Percentiles rank a stretch among this genome's conserved stretches.
phyloP scores from a whole-genome alignment of 2,797 vertebrate species.

The Alauda arvensis region DNA sequence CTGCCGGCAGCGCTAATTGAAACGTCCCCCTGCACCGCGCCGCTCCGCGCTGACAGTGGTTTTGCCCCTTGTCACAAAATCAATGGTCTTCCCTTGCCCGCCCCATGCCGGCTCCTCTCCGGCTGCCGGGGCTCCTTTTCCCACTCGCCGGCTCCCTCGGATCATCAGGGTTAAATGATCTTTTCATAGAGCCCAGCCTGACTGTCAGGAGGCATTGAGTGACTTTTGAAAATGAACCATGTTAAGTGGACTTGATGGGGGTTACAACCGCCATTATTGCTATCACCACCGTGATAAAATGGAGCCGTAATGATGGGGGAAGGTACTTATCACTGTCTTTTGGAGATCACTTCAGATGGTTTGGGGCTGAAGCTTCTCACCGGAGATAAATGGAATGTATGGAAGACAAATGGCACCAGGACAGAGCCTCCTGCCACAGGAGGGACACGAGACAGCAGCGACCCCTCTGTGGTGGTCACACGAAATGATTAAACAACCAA shows the following conservation, averaged over 20 bases:
- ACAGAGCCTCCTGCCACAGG: neutral
- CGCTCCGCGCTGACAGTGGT: constrained; percentile 78
- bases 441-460: neutral
- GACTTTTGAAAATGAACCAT: constrained; percentile 74
- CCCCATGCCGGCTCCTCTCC: constrained; percentile 63
- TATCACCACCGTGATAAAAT: constrained; percentile 66
- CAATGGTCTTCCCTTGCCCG: constrained; percentile 71
- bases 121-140: constrained; percentile 76
- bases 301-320: constrained; percentile 69
- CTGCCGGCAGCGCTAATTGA: constrained; percentile 80
- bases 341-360: constrained; percentile 67
- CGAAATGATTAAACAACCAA: neutral
- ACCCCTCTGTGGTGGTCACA: accelerated
- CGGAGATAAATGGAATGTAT: constrained; percentile 61
- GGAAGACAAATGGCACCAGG: constrained; percentile 46
- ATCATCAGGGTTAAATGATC: constrained; percentile 87
- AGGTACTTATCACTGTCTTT: constrained; percentile 72
- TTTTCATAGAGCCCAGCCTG: constrained; percentile 77
- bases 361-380: constrained; percentile 63
- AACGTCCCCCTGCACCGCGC: constrained; percentile 76
- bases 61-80: constrained; percentile 93
- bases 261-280: constrained; percentile 69
- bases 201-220: constrained; percentile 75
- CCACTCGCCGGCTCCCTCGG: constrained; percentile 60
- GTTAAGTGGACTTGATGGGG: constrained; percentile 76